Evolutionary conservation across 2,797 vertebrate species (phyloP), one percentile per base, ranked within the genome.

Genomic region (Tokudaia muenninki): DNA sequence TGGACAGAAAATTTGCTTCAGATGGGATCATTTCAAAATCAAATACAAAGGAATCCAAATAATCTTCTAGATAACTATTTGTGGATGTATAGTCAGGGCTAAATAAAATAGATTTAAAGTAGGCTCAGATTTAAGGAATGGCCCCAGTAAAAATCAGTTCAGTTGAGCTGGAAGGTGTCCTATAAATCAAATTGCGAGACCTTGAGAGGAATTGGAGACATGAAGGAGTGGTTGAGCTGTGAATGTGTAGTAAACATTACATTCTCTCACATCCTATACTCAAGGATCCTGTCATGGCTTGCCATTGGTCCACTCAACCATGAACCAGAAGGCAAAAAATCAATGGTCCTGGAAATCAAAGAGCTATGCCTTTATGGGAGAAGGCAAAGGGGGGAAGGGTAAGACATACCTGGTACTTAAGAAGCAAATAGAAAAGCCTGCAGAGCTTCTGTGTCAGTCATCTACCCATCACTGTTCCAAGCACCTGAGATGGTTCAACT

Each of bases 11-110:
- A 91, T 6, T 59, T 52, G 10, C 61, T 81, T 74, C 57, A 89
- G 29, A 44, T 2, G 50, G 59, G 75, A 96, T 86, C n/a, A 92
- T 87, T 96, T 93, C 24, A 65, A n/a, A 94, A 97, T 88, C 8
- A 70, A 29, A 91, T 82, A 47, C 16, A 44, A 83, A 80, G 55
- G 47, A 37, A 75, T 75, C 52, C 74, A 94, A 92, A 95, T 52
- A 81, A 94, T 82, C 81, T 87, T 8, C 63, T 80, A 74, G 57
- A 24, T 78, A 12, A 72, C 13, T 93, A 47, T 65, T 87, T 10
- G 88, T 44, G 14, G 6, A 3, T n/a, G 7, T 93, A 21, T 44
- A 81, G 24, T 78, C 57, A 86, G 1, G 3, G 21, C 13, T 50
- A 4, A 94, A 47, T 29, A 87, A 97, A 96, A 57, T 29, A 77